Evolutionary conservation across 2,113 vertebrate genomes (phyloP).

Genomic region (Corydoras sp.): DNA sequence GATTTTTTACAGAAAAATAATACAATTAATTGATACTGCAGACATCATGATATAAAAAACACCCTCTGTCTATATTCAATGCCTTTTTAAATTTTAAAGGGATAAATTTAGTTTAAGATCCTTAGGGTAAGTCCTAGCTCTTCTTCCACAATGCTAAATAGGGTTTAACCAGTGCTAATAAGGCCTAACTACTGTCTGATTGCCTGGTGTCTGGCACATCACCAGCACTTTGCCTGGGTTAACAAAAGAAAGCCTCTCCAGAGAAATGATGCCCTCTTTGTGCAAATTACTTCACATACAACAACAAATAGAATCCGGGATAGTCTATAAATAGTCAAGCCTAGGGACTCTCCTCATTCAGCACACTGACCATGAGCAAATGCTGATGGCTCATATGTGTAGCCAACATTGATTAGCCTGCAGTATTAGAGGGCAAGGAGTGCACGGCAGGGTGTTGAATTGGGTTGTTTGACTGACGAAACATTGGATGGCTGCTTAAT

Average conservation of each 20-base stretch:
- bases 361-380: slow-evolving; percentile 45
- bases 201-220: slow-evolving; percentile 43
- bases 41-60: no score
- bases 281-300: slow-evolving; percentile 37
- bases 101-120: no score
- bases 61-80: no score
- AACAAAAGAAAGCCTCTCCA: slow-evolving; percentile 46
- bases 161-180: slow-evolving; percentile 53
- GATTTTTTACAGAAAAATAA: not conserved
- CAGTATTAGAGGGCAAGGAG: slow-evolving; percentile 14
- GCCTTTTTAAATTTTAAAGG: no score
- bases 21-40: no score
- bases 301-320: slow-evolving; percentile 39
- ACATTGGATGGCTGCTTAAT: slow-evolving; percentile 30
- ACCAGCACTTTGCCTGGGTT: slow-evolving; percentile 38
- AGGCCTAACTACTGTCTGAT: slow-evolving; percentile 51
- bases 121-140: not conserved
- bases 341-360: slow-evolving; percentile 41
- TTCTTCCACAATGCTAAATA: slow-evolving; percentile 34
- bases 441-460: slow-evolving; percentile 18
- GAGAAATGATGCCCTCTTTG: slow-evolving; percentile 40
- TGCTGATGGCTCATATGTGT: slow-evolving; percentile 38
- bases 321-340: slow-evolving; percentile 40
- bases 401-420: slow-evolving; percentile 28
- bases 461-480: slow-evolving; percentile 19